Evolutionary conservation across 2,888 invertebrate species (phyloP).

Genomic region (Cerastis rubricosa): DNA sequence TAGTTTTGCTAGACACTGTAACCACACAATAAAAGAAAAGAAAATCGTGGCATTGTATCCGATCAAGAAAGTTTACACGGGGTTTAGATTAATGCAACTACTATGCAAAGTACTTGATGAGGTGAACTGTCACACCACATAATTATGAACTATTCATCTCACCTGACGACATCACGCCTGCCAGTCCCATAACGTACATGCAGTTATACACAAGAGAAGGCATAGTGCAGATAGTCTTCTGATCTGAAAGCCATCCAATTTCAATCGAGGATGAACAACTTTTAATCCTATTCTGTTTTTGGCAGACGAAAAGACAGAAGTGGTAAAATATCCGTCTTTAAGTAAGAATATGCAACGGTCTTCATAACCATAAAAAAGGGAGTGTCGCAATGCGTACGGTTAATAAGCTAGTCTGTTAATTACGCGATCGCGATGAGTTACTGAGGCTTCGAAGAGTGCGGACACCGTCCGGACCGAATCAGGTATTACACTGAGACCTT

Average conservation of each 20-base stretch:
- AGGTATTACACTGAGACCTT: conserved; percentile 51
- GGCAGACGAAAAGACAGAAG: not conserved
- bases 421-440: conserved; percentile 55
- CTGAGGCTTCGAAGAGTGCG: conserved; percentile 50
- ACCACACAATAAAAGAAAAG: not conserved
- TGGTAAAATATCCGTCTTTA: not conserved
- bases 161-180: not conserved
- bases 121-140: not conserved
- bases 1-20: not conserved
- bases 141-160: not conserved
- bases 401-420: conserved; percentile 65
- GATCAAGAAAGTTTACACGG: not conserved
- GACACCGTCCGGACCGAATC: conserved; percentile 28
- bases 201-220: not conserved
- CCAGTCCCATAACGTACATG: not conserved
- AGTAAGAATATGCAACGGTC: no score
- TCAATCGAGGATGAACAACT: not conserved
- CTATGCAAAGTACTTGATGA: not conserved
- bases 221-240: not conserved
- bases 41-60: not conserved
- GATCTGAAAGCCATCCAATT: not conserved
- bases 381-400: conserved; percentile 61
- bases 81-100: not conserved
- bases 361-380: not conserved
- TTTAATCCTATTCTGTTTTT: not conserved